These are phyloP conservation scores for Trisateles emortualis DNA, from an alignment of 2,888 invertebrate genomes.

Conservation along the genomic window DNA sequence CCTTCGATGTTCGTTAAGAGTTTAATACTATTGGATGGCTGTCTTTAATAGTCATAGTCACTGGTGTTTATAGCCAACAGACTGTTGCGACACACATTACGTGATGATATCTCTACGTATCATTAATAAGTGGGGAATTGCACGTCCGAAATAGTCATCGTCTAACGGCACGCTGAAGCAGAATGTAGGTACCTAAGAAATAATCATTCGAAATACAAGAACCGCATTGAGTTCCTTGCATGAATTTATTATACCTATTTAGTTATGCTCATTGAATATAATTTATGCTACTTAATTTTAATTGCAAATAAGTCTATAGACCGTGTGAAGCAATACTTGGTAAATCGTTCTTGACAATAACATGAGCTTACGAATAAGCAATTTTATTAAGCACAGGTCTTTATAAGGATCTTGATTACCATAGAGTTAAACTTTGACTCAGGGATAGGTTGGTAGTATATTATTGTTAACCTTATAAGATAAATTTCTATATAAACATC, in stretches of 20 bases:
- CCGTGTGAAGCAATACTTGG: conserved; percentile 45
- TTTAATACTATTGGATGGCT: conserved; percentile 22
- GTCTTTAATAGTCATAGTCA: conserved; percentile 53
- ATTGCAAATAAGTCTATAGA: conserved; percentile 55
- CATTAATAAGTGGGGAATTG: conserved; percentile 49
- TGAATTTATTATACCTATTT: conserved; percentile 38
- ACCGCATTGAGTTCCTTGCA: conserved; percentile 21
- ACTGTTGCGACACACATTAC: conserved; percentile 58
- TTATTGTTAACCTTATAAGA: conserved; percentile 24
- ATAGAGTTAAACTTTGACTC: conserved; percentile 33
- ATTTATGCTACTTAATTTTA: conserved; percentile 50
- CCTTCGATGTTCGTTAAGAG: conserved; percentile 11
- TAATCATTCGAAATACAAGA: conserved; percentile 27
- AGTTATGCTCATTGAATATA: conserved; percentile 40
- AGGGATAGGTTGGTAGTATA: conserved; percentile 12
- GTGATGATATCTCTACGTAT: conserved; percentile 49
- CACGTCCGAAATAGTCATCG: conserved; percentile 42
- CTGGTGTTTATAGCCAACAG: conserved; percentile 57
- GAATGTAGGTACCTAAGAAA: conserved; percentile 37
- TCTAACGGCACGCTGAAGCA: conserved; percentile 22
- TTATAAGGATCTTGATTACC: conserved; percentile 45
- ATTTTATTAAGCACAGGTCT: conserved; percentile 56
- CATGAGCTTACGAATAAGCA: conserved; percentile 22
- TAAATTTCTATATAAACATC: neutral
- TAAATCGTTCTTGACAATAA: conserved; percentile 55